Conservation (phyloP, 2,797 vertebrate species). For the Urosaurus nigricauda region DNA sequence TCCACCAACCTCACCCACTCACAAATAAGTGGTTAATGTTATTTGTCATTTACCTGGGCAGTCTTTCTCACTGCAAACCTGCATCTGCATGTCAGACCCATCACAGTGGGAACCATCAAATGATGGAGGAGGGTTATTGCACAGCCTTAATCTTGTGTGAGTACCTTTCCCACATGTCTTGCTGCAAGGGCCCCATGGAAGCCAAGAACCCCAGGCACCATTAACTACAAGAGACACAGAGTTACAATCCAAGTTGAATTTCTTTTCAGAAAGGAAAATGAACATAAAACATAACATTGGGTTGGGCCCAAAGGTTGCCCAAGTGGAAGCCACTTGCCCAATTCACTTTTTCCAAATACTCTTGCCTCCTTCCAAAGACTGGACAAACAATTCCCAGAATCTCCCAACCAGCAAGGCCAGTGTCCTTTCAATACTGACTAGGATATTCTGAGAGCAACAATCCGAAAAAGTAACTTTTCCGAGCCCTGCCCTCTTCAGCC, state of each 20-base stretch:
- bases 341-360: too few relatives aligned
- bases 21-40: neutral
- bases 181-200: constrained; percentile 91
- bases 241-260: neutral
- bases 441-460: too few relatives aligned
- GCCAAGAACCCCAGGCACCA: constrained; percentile 92
- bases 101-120: constrained; percentile 85
- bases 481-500: neutral
- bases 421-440: too few relatives aligned
- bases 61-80: constrained; percentile 88
- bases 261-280: neutral
- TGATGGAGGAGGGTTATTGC: constrained; percentile 89
- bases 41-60: constrained; percentile 86
- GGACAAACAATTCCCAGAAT: neutral
- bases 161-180: constrained; percentile 91
- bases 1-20: neutral
- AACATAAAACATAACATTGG: neutral
- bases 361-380: neutral
- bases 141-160: constrained; percentile 88
- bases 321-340: neutral
- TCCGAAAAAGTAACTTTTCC: too few relatives aligned
- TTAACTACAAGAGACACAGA: constrained; percentile 80
- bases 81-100: constrained; percentile 88
- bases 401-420: neutral
- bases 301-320: neutral